These are phyloP conservation scores for Melanostigma gelatinosum DNA, from an alignment of 2,113 vertebrate species.

Conservation along the genomic window DNA sequence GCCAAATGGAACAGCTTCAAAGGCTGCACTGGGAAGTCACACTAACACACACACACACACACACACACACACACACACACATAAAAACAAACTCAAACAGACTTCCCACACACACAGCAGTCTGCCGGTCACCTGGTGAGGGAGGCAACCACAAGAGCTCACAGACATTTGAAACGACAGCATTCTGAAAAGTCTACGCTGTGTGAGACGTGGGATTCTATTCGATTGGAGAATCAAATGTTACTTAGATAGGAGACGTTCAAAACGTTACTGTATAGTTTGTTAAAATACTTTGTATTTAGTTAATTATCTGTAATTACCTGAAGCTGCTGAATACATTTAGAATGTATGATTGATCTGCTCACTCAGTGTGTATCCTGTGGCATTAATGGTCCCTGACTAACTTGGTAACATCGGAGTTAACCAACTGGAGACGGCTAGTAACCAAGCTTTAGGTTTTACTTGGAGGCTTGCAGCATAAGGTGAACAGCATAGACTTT, in stretches of 20 bases:
- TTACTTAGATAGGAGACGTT: background rate
- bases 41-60: slow-evolving; percentile 14
- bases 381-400: too few relatives aligned
- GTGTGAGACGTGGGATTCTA: background rate
- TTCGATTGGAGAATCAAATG: background rate
- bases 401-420: too few relatives aligned
- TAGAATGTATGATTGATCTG: background rate
- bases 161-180: background rate
- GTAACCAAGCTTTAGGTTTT: too few relatives aligned
- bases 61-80: slow-evolving; percentile 8
- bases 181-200: background rate
- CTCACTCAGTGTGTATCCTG: too few relatives aligned
- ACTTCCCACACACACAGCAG: background rate
- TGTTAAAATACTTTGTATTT: background rate
- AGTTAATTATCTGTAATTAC: too few relatives aligned
- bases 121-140: slow-evolving; percentile 5
- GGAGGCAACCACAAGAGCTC: slow-evolving; percentile 7
- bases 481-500: too few relatives aligned
- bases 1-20: slow-evolving; percentile 50
- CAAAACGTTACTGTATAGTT: background rate
- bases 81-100: slow-evolving; percentile 22
- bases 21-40: slow-evolving; percentile 27
- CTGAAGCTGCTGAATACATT: too few relatives aligned
- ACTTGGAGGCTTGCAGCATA: too few relatives aligned
- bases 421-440: too few relatives aligned